A percentile compares a stretch with the other conserved stretches of the same genome.
Evolutionary conservation across 2,888 invertebrate genomes (phyloP).

Genomic region (Crepidodera aurea): DNA sequence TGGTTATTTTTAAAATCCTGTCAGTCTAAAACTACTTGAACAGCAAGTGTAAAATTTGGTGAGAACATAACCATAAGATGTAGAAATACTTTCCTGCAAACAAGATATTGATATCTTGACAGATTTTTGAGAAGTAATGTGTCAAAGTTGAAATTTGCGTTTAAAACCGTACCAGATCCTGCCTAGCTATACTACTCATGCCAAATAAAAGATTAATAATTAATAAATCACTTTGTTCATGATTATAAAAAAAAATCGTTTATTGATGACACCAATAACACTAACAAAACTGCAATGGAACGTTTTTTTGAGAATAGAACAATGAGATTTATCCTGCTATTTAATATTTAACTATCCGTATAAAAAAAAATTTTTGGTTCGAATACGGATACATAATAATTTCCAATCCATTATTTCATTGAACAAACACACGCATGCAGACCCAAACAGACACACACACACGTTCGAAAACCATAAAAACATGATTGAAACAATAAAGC

Average conservation of each 20-base stretch:
- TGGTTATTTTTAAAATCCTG: no score
- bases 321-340: background rate
- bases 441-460: background rate
- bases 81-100: no score
- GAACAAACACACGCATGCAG: background rate
- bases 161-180: no score
- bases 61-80: no score
- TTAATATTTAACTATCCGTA: background rate
- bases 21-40: no score
- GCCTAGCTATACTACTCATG: no score
- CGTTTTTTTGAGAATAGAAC: background rate
- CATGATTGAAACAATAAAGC: slow-evolving; percentile 25
- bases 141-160: no score
- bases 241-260: background rate
- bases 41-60: no score
- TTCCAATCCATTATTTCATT: slow-evolving; percentile 10
- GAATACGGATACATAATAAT: slow-evolving; percentile 1
- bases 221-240: background rate
- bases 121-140: no score
- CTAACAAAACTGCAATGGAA: background rate
- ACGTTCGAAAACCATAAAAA: slow-evolving; percentile 15
- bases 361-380: background rate
- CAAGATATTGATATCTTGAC: no score
- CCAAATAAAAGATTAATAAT: no score
- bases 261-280: slow-evolving; percentile 4